A percentile compares a stretch with the other conserved stretches of the same genome.
Evolutionary conservation across 1,140 invertebrate species (phyloP).

Genomic region (Caenorhabditis latens): DNA sequence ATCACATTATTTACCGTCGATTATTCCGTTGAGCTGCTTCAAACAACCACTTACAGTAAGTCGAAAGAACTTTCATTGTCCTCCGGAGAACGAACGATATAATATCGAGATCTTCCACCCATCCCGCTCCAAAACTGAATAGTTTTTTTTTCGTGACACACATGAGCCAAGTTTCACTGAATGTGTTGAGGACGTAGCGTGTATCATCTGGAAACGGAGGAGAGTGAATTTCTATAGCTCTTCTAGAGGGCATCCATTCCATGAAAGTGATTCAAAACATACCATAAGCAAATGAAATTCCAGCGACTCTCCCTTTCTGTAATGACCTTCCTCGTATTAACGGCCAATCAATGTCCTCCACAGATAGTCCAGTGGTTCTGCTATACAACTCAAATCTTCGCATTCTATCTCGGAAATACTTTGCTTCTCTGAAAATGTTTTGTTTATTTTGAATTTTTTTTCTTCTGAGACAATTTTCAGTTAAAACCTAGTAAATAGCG

Average conservation of each 20-base stretch:
- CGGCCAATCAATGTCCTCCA: not conserved
- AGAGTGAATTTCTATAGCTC: no score
- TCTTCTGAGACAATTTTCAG: not conserved
- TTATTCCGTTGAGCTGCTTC: not conserved
- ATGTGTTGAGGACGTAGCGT: no score
- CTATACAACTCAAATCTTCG: not conserved
- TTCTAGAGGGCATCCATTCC: no score
- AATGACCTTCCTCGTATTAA: not conserved
- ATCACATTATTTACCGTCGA: not conserved
- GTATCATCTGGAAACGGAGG: no score
- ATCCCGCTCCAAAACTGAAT: not conserved
- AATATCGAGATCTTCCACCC: not conserved
- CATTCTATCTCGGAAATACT: not conserved
- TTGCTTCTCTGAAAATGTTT: not conserved
- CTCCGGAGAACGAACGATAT: not conserved
- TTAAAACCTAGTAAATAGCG: no score
- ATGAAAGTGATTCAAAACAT: no score
- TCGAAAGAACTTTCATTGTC: constrained; percentile 5
- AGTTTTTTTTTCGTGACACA: no score
- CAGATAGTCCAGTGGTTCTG: not conserved
- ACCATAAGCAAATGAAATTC: not conserved
- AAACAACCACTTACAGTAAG: constrained; percentile 16
- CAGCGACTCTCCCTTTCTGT: not conserved
- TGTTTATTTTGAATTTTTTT: not conserved
- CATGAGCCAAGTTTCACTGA: no score